Evolutionary conservation across 2,113 vertebrate species (phyloP).

Genomic region (Chionomys nivalis): DNA sequence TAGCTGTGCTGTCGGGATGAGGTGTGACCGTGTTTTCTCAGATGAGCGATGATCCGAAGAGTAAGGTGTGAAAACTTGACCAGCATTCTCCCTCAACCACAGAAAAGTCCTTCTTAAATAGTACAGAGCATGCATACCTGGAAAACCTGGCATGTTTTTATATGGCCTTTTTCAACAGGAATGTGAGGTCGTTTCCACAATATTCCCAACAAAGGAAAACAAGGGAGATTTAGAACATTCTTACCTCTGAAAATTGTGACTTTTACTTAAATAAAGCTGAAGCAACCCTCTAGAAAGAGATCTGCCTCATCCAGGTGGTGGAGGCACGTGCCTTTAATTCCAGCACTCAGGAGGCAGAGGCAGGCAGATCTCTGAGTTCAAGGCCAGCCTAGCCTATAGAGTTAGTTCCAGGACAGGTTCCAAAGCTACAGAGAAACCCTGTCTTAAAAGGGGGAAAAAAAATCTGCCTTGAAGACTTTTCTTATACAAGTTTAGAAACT

Average conservation of each 20-base stretch:
- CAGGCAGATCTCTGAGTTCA: too few species aligned
- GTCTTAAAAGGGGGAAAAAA: too few species aligned
- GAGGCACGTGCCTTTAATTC: too few species aligned
- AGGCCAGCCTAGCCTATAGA: too few species aligned
- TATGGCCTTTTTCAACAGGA: slow-evolving; percentile 36
- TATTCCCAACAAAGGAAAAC: slow-evolving; percentile 33
- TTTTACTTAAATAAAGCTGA: slow-evolving; percentile 45
- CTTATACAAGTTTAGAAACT: slow-evolving; percentile 1
- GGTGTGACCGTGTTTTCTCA: slow-evolving; percentile 45
- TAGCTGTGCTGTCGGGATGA: slow-evolving; percentile 45
- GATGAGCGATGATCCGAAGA: slow-evolving; percentile 51
- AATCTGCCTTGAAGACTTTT: not conserved
- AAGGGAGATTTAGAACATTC: slow-evolving; percentile 22
- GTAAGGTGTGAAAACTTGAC: slow-evolving; percentile 36
- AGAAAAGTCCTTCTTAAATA: slow-evolving; percentile 60
- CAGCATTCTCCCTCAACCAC: slow-evolving; percentile 60
- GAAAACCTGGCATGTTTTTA: slow-evolving; percentile 29
- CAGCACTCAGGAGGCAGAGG: too few species aligned
- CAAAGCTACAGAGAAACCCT: too few species aligned
- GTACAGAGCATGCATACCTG: not conserved
- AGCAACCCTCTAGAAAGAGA: slow-evolving; percentile 13
- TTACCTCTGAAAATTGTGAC: slow-evolving; percentile 42
- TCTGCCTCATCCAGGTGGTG: not conserved
- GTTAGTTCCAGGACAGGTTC: too few species aligned
- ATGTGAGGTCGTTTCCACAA: slow-evolving; percentile 43